Evolutionary conservation across 2,797 vertebrate species (phyloP).

Genomic region (Setipinna tenuifilis): DNA sequence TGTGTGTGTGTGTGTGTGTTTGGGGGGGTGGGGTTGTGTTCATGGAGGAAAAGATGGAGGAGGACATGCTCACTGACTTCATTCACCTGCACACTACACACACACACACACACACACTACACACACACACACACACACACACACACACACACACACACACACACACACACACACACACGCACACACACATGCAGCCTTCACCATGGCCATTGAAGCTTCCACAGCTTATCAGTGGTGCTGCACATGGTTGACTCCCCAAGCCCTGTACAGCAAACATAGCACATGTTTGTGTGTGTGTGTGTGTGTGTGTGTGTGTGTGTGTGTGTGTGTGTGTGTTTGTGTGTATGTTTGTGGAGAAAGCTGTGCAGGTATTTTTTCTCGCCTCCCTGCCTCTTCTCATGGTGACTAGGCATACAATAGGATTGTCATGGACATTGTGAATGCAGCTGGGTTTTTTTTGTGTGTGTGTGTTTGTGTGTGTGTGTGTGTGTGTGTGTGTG

Average conservation of each 20-base stretch:
- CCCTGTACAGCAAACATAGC: not conserved
- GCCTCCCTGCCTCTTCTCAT: not conserved
- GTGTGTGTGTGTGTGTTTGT: not conserved
- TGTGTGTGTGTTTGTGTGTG: not conserved
- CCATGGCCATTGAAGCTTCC: not conserved
- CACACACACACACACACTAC: not conserved
- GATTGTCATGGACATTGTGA: not conserved
- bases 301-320: too few relatives aligned
- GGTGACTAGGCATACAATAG: not conserved
- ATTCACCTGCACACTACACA: not conserved
- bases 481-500: not conserved
- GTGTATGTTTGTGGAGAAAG: not conserved
- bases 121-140: not conserved
- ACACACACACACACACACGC: not conserved
- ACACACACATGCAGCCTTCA: not conserved
- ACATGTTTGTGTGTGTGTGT: too few relatives aligned
- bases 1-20: too few relatives aligned
- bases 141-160: constrained; percentile 4
- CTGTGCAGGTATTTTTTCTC: not conserved
- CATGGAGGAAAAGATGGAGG: not conserved
- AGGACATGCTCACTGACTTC: constrained; percentile 9
- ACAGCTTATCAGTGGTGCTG: not conserved
- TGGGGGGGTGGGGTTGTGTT: not conserved
- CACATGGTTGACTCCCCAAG: not conserved
- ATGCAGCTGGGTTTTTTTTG: not conserved